Conservation (phyloP, 2,888 invertebrate species). For the Drosophila meridiana region DNA sequence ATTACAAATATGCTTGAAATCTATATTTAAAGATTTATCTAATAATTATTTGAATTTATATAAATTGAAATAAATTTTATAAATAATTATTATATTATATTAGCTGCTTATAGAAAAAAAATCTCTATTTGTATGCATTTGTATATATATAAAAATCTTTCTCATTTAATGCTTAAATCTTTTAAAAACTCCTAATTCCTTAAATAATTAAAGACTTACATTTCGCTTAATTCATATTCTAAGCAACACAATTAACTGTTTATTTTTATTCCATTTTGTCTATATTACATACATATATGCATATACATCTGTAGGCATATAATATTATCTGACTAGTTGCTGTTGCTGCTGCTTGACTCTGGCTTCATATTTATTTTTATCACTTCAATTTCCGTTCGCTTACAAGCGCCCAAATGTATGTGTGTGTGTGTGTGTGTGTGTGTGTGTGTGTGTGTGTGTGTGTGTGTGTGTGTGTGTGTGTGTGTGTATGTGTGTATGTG, state of each 20-base stretch:
- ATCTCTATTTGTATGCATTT: too few relatives aligned
- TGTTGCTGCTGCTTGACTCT: constrained; percentile 37
- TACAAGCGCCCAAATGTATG: constrained; percentile 50
- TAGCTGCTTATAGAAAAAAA: background rate
- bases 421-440: background rate
- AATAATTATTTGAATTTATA: too few relatives aligned
- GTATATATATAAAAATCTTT: too few relatives aligned
- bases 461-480: background rate
- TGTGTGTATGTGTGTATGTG: too few relatives aligned
- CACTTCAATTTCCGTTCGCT: constrained; percentile 75
- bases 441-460: constrained; percentile 1
- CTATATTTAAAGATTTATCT: too few relatives aligned
- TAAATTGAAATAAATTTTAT: too few relatives aligned
- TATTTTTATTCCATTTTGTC: background rate
- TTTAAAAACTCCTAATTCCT: background rate
- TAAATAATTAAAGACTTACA: background rate
- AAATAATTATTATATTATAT: too few relatives aligned
- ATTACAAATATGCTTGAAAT: too few relatives aligned
- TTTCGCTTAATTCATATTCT: background rate
- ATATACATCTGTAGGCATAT: constrained; percentile 40
- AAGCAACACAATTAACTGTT: background rate
- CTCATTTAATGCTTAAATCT: background rate
- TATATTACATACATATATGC: background rate
- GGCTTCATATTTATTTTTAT: constrained; percentile 76
- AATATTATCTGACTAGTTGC: constrained; percentile 54